These are phyloP conservation scores for Spinus olivaceus DNA, from an alignment of 2,797 vertebrate genomes.

Conservation along the genomic window DNA sequence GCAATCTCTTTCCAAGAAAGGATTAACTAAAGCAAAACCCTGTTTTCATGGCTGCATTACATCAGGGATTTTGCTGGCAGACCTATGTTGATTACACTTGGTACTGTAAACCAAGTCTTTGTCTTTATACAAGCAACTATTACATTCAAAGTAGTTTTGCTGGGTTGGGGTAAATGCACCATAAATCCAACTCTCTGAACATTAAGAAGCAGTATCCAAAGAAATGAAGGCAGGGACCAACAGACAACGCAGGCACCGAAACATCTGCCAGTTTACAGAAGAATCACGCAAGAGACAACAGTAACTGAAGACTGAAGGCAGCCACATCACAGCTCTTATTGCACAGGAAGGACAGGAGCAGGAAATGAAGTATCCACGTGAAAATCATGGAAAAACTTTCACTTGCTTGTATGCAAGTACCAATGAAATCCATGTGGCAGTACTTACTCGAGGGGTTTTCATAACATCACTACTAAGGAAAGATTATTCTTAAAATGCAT, in stretches of 20 bases:
- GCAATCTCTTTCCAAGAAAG: background rate
- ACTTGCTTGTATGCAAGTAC: background rate
- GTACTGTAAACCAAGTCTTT: background rate
- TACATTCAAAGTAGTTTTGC: background rate
- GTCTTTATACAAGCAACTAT: background rate
- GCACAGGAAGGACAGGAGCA: constrained; percentile 12
- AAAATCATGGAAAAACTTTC: background rate
- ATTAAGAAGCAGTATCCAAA: constrained; percentile 59
- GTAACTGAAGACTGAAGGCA: background rate
- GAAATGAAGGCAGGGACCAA: constrained; percentile 16
- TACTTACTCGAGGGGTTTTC: background rate
- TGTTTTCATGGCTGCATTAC: background rate
- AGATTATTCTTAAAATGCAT: background rate
- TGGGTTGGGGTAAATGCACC: background rate
- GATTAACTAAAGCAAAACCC: background rate
- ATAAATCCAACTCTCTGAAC: constrained; percentile 62
- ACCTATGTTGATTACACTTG: background rate
- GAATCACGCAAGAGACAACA: background rate
- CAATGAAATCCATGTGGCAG: background rate
- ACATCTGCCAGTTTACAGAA: background rate
- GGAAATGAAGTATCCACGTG: background rate
- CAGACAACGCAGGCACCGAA: background rate
- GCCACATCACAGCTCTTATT: background rate
- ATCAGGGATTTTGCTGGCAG: background rate
- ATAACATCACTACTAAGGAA: background rate